These are phyloP conservation scores for Macropis europaea DNA, from an alignment of 2,888 invertebrate genomes.

Conservation along the genomic window DNA sequence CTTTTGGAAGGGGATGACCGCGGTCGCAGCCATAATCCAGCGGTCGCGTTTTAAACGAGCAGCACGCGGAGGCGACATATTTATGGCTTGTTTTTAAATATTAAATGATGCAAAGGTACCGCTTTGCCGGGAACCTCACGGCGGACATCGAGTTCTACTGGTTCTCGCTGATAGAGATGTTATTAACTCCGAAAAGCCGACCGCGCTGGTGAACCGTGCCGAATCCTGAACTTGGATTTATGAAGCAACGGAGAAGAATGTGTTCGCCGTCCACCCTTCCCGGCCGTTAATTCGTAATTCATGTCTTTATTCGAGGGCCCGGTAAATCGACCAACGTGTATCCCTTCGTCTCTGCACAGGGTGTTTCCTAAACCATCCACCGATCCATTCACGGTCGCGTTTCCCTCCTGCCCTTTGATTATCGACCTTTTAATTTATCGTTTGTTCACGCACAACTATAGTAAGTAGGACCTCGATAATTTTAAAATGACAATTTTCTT, in stretches of 20 bases:
- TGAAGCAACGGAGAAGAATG: constrained; percentile 53
- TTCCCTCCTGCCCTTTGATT: neutral
- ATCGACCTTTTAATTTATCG: no score
- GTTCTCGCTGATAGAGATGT: constrained; percentile 66
- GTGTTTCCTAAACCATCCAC: neutral
- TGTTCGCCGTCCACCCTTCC: constrained; percentile 19
- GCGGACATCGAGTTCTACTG: constrained; percentile 6
- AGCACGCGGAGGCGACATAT: constrained; percentile 77
- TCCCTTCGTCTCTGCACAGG: neutral
- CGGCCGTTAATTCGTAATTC: constrained; percentile 47
- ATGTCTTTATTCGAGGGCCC: constrained; percentile 35
- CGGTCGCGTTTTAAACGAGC: constrained; percentile 65
- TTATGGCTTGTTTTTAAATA: constrained; percentile 80
- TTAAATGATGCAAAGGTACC: constrained; percentile 79
- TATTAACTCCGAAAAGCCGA: constrained; percentile 58
- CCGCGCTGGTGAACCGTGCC: constrained; percentile 59
- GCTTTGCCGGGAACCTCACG: constrained; percentile 35
- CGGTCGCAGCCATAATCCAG: constrained; percentile 50
- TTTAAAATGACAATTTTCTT: no score
- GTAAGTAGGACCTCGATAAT: no score
- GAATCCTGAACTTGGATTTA: constrained; percentile 68
- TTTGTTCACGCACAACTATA: no score
- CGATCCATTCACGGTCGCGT: neutral
- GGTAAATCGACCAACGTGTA: constrained; percentile 6
- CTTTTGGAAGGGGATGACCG: constrained; percentile 35